phyloP scores from a whole-genome alignment of 2,797 vertebrate species.

The Kryptopterus vitreolus region DNA sequence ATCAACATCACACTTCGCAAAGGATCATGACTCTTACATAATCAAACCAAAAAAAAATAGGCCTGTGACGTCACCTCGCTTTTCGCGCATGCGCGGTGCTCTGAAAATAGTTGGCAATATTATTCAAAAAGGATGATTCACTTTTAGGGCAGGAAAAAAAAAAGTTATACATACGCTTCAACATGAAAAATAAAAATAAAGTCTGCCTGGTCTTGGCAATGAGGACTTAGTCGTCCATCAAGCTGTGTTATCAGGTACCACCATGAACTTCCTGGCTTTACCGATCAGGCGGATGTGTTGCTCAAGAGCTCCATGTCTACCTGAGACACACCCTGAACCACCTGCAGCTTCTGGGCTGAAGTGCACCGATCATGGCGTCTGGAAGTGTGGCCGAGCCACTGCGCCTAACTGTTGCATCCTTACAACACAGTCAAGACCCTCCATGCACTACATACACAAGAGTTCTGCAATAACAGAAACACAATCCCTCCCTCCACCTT shows the following conservation, averaged over 20 bases:
- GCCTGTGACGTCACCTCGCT: neutral
- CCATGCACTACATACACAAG: no score
- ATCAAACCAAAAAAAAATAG: no score
- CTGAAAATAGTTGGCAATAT: neutral
- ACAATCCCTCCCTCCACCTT: no score
- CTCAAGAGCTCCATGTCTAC: constrained; percentile 1
- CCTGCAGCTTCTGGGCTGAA: constrained; percentile 57
- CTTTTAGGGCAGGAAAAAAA: neutral
- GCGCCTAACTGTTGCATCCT: constrained; percentile 70
- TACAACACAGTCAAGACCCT: constrained; percentile 17
- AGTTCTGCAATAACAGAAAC: no score
- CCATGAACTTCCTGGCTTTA: neutral
- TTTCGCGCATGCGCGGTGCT: constrained; percentile 4
- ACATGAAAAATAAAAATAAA: neutral
- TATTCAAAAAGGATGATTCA: neutral
- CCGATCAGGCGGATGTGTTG: neutral
- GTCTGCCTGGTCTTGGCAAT: neutral
- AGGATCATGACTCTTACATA: neutral
- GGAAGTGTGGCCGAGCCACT: neutral
- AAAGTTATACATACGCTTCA: neutral
- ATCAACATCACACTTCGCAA: neutral
- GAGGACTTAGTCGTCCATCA: neutral
- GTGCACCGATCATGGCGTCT: constrained; percentile 14
- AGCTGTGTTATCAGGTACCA: neutral
- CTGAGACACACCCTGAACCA: constrained; percentile 62